These are phyloP conservation scores for Balaeniceps rex DNA, from an alignment of 2,113 vertebrate species.

Conservation along the genomic window DNA sequence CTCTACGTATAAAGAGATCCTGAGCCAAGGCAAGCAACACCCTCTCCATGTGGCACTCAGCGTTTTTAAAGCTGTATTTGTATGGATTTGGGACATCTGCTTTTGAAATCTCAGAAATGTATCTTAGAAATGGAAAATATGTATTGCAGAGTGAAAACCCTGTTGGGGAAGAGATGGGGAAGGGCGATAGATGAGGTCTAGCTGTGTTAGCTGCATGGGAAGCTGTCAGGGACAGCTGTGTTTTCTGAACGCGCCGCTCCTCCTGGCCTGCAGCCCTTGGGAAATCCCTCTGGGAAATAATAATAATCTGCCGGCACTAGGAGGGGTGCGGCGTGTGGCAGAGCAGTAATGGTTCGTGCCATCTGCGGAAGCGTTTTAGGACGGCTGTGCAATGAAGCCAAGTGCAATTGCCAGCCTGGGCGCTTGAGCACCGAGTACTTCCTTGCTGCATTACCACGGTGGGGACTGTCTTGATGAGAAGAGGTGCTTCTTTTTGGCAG, in stretches of 20 bases:
- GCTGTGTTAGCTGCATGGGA: background rate
- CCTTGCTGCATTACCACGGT: background rate
- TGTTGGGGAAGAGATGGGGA: background rate
- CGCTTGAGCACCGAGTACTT: background rate
- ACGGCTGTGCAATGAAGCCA: background rate
- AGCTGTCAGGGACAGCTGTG: background rate
- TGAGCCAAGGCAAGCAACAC: background rate
- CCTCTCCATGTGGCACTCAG: background rate
- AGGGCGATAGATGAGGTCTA: background rate
- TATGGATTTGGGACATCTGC: background rate
- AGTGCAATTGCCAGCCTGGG: background rate
- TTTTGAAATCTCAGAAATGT: background rate
- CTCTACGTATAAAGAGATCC: background rate
- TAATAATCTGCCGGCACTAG: background rate
- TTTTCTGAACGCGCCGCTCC: accelerated
- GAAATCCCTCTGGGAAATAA: background rate
- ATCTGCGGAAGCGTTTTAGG: background rate
- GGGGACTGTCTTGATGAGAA: background rate
- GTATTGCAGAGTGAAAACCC: background rate
- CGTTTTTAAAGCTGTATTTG: background rate
- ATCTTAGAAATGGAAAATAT: background rate
- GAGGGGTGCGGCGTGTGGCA: background rate
- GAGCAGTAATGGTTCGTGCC: background rate
- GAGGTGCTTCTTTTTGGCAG: slow-evolving; percentile 25
- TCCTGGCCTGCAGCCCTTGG: background rate